Conservation (phyloP, 64 coral and sea anemone species). For the Stylophora pistillata region DNA sequence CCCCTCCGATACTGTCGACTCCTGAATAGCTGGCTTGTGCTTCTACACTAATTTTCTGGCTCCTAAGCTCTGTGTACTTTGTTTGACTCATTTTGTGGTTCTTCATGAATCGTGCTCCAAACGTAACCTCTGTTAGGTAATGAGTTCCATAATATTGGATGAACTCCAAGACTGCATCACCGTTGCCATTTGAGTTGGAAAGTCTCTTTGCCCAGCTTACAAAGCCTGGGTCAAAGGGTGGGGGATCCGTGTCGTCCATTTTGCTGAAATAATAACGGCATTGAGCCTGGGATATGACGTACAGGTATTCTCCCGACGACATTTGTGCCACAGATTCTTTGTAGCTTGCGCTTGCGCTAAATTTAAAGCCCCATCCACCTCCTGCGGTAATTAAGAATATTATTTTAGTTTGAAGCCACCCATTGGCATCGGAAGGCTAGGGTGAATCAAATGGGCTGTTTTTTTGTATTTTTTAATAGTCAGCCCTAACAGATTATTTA, state of each 20-base stretch:
- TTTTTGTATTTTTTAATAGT: too few species aligned
- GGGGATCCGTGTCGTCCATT: conserved; percentile 26
- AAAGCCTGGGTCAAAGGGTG: conserved; percentile 52
- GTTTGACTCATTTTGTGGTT: conserved; percentile 28
- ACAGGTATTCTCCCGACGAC: conserved; percentile 45
- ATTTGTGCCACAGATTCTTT: conserved; percentile 36
- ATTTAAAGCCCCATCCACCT: conserved; percentile 62
- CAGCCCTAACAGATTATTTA: neutral
- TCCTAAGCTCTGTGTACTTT: conserved; percentile 10
- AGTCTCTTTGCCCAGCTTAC: conserved; percentile 31
- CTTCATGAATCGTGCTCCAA: conserved; percentile 62
- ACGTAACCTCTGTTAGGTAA: conserved; percentile 32
- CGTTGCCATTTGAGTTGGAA: neutral
- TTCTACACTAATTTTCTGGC: conserved; percentile 26
- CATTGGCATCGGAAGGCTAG: neutral
- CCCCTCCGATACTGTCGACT: conserved; percentile 8
- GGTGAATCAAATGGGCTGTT: neutral
- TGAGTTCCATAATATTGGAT: conserved; percentile 60
- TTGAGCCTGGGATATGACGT: conserved; percentile 39
- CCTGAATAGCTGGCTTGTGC: conserved; percentile 65
- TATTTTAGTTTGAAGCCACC: neutral
- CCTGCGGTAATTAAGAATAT: neutral
- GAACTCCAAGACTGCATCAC: conserved; percentile 34
- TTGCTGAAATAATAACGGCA: conserved; percentile 59
- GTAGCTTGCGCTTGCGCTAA: conserved; percentile 49